phyloP scores from a whole-genome alignment of 2,113 vertebrate genomes.

The Mesembrinibis cayennensis region DNA sequence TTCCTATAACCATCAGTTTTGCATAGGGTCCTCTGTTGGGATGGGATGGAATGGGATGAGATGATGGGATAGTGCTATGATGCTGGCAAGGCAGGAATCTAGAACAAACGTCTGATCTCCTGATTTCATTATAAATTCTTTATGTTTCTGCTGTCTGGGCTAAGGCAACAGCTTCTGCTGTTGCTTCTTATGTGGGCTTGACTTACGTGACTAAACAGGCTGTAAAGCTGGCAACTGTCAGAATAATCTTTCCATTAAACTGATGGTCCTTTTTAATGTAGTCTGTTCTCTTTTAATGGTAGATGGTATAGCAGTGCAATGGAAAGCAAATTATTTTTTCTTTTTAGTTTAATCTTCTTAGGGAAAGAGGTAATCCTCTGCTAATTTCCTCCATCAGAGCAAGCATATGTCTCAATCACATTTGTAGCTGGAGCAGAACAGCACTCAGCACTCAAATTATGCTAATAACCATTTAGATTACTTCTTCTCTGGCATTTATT shows the following conservation, averaged over 20 bases:
- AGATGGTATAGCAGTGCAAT: slow-evolving; percentile 31
- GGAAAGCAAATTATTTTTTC: slow-evolving; percentile 67
- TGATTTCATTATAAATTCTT: neutral
- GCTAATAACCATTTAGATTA: slow-evolving; percentile 61
- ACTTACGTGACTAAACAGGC: neutral
- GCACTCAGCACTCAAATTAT: slow-evolving; percentile 56
- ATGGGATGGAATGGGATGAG: neutral
- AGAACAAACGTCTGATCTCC: neutral
- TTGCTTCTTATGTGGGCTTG: neutral
- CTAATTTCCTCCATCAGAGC: slow-evolving; percentile 73
- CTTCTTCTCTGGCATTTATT: slow-evolving; percentile 50
- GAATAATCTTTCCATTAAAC: slow-evolving; percentile 55
- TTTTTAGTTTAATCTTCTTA: slow-evolving; percentile 68
- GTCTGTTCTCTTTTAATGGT: slow-evolving; percentile 55
- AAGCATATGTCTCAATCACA: slow-evolving; percentile 71
- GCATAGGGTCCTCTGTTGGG: neutral
- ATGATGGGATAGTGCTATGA: neutral
- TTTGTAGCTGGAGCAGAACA: slow-evolving; percentile 70
- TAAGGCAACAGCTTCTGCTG: neutral
- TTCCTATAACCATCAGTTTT: neutral
- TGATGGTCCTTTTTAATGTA: slow-evolving; percentile 30
- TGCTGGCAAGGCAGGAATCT: neutral
- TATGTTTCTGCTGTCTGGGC: neutral
- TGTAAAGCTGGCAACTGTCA: slow-evolving; percentile 32
- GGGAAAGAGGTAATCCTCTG: slow-evolving; percentile 64